Conservation (phyloP, 2,888 invertebrate species). For the Pachymerium ferrugineum region DNA sequence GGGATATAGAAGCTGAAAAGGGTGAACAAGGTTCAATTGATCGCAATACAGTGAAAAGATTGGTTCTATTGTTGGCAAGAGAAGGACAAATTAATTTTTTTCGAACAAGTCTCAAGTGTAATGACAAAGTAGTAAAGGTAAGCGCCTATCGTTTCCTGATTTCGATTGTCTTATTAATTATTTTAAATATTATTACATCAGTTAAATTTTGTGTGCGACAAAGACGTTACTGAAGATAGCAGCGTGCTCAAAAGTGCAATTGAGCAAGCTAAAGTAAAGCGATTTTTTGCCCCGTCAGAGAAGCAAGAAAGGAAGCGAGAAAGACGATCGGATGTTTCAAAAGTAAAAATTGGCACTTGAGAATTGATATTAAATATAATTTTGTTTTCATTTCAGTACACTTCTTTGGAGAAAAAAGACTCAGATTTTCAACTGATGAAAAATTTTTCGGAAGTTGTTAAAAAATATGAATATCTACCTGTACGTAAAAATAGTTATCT, state of each 20-base stretch:
- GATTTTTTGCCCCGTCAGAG: slow-evolving; percentile 43
- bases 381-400: too few species aligned
- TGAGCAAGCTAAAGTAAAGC: slow-evolving; percentile 59
- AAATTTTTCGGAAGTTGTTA: too few species aligned
- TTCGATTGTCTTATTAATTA: too few species aligned
- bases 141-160: too few species aligned
- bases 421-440: too few species aligned
- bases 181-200: slow-evolving; percentile 36
- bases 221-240: slow-evolving; percentile 43
- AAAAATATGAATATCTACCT: too few species aligned
- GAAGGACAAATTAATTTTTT: slow-evolving; percentile 57
- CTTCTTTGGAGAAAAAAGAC: too few species aligned
- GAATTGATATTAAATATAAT: neutral
- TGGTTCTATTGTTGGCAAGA: slow-evolving; percentile 56
- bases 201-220: slow-evolving; percentile 43
- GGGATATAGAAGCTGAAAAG: slow-evolving; percentile 52
- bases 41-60: slow-evolving; percentile 59
- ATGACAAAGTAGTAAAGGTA: slow-evolving; percentile 50
- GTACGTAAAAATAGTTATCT: too few species aligned
- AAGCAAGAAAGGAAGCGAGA: neutral
- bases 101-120: slow-evolving; percentile 50
- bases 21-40: slow-evolving; percentile 58
- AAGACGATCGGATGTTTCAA: neutral
- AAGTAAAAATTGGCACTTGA: neutral
- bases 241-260: slow-evolving; percentile 55